Evolutionary conservation across 1,140 invertebrate species (phyloP).

Genomic region (Drosophila ohnishii): DNA sequence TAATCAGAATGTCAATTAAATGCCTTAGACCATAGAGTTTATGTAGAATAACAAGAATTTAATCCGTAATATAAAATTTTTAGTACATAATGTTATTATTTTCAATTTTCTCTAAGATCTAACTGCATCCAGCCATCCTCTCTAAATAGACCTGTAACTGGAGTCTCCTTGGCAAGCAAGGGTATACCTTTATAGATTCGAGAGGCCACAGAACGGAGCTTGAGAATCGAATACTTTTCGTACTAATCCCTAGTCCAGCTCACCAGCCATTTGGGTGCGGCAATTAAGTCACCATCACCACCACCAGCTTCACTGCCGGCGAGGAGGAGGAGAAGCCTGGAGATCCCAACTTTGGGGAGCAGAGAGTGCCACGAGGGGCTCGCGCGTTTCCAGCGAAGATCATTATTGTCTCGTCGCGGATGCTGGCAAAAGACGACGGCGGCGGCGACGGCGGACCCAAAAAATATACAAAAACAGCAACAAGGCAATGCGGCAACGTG

Average conservation of each 20-base stretch:
- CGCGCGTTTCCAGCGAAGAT: slow-evolving; percentile 73
- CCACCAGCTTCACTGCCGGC: neutral
- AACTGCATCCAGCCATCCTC: too few relatives aligned
- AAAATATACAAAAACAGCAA: slow-evolving; percentile 22
- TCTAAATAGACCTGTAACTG: neutral
- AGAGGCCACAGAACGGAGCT: neutral
- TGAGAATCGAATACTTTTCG: slow-evolving; percentile 37
- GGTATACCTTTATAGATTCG: slow-evolving; percentile 1
- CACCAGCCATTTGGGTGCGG: slow-evolving; percentile 65
- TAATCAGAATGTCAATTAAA: neutral
- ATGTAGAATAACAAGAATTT: neutral
- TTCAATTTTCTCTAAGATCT: neutral
- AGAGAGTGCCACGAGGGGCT: slow-evolving; percentile 24
- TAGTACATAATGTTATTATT: neutral
- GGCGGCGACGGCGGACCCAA: slow-evolving; percentile 36
- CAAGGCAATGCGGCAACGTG: slow-evolving; percentile 21
- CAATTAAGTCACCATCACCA: slow-evolving; percentile 73
- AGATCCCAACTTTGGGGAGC: slow-evolving; percentile 3
- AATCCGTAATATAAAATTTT: neutral
- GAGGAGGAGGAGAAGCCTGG: slow-evolving; percentile 6
- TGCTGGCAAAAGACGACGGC: slow-evolving; percentile 36
- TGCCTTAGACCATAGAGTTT: neutral
- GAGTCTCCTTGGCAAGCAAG: neutral
- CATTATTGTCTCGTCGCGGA: slow-evolving; percentile 77
- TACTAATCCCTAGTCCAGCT: slow-evolving; percentile 59